Conservation (phyloP, 1,140 invertebrate genomes). For the Zaprionus tsacasi region DNA sequence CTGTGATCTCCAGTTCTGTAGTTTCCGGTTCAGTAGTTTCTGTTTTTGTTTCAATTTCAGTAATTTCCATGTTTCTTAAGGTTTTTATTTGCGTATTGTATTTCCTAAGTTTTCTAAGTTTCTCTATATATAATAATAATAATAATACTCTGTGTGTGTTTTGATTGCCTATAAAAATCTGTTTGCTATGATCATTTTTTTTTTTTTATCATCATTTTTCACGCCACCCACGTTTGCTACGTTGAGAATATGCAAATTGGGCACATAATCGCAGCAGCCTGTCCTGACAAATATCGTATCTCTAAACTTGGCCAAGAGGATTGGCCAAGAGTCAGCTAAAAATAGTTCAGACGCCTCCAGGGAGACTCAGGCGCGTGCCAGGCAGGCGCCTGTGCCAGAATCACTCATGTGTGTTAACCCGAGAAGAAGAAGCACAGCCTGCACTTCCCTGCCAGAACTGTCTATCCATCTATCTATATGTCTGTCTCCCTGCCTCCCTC, state of each 20-base stretch:
- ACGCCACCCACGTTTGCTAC: slow-evolving; percentile 17
- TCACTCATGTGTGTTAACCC: slow-evolving; percentile 29
- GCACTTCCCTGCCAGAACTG: slow-evolving; percentile 8
- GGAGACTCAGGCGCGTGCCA: neutral
- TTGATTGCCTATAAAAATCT: neutral
- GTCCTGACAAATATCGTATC: slow-evolving; percentile 35
- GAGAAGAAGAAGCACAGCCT: slow-evolving; percentile 13
- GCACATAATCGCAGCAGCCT: slow-evolving; percentile 30
- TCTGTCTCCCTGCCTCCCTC: neutral
- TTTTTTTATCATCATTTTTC: neutral
- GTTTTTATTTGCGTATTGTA: neutral
- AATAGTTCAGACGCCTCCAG: no score
- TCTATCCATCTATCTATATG: neutral
- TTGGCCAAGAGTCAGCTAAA: slow-evolving; percentile 32
- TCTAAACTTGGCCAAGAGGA: slow-evolving; percentile 26
- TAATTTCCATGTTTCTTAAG: slow-evolving; percentile 5
- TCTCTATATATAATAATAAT: no score
- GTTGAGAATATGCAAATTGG: slow-evolving; percentile 31
- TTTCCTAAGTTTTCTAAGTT: neutral
- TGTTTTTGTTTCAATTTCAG: slow-evolving; percentile 1
- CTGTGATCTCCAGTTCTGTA: neutral
- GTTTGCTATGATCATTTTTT: slow-evolving; percentile 9
- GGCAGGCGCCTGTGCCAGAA: slow-evolving; percentile 19
- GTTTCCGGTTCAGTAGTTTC: slow-evolving; percentile 11
- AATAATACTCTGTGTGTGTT: neutral